Percentiles rank a stretch among this genome's conserved stretches.
phyloP scores from a whole-genome alignment of 2,797 vertebrate genomes.

The Galaxias olidus region DNA sequence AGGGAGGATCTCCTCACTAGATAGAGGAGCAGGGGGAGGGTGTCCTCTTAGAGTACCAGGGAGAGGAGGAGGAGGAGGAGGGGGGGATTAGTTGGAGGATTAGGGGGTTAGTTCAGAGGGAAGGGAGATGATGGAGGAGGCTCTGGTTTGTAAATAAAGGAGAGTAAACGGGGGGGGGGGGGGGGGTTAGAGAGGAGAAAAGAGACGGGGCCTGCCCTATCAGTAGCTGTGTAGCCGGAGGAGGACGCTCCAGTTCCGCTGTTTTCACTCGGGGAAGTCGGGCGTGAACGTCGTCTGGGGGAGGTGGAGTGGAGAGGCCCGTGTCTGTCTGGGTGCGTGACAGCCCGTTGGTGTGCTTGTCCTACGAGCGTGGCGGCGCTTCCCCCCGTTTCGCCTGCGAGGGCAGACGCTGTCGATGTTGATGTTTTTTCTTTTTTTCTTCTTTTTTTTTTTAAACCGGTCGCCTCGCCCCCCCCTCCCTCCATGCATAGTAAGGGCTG shows the following conservation, averaged over 20 bases:
- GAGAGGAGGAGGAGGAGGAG: constrained; percentile 6
- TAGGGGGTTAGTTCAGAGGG: not conserved
- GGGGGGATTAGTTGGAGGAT: no score
- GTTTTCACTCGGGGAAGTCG: constrained; percentile 47
- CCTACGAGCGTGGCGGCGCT: not conserved
- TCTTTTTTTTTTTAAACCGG: no score
- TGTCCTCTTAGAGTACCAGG: no score
- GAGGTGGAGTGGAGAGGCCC: constrained; percentile 31
- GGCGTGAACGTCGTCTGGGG: constrained; percentile 23
- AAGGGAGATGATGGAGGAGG: not conserved
- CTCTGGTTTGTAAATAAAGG: not conserved
- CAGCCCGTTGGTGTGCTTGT: constrained; percentile 8
- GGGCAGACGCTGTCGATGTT: no score
- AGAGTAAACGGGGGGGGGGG: not conserved
- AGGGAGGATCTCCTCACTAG: no score
- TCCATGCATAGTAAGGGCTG: no score
- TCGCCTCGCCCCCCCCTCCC: no score
- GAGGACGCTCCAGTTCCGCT: constrained; percentile 28
- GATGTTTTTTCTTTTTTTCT: no score
- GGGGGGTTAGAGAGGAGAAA: not conserved
- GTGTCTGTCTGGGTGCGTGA: not conserved
- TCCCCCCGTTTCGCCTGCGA: not conserved
- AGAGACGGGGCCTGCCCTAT: constrained; percentile 27
- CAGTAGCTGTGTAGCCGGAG: constrained; percentile 38
- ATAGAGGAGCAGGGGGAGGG: no score